Evolutionary conservation across 2,888 invertebrate genomes (phyloP).

Genomic region (Formica aserva): DNA sequence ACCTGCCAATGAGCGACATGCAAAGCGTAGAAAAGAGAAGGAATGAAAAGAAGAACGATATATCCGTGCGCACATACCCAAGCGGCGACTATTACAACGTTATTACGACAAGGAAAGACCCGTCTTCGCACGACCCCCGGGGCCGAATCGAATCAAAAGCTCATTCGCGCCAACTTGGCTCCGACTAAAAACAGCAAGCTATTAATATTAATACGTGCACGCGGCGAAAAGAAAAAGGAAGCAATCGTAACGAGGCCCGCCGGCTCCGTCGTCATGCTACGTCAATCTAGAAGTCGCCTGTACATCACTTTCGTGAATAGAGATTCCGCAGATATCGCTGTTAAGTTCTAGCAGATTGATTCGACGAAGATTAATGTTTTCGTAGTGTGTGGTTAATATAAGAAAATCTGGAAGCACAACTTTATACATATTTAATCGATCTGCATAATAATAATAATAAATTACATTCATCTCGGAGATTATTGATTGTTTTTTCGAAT

Average conservation of each 20-base stretch:
- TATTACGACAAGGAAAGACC: slow-evolving; percentile 50
- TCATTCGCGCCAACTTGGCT: slow-evolving; percentile 55
- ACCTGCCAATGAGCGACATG: slow-evolving; percentile 49
- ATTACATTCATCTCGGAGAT: not conserved
- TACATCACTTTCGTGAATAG: slow-evolving; percentile 43
- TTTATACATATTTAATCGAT: not conserved
- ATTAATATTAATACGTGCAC: slow-evolving; percentile 66
- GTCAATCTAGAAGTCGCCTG: slow-evolving; percentile 31
- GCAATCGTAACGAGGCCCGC: slow-evolving; percentile 56
- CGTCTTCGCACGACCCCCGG: slow-evolving; percentile 48
- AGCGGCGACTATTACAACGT: slow-evolving; percentile 58
- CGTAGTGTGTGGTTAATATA: no score
- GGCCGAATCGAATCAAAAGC: slow-evolving; percentile 68
- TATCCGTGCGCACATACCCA: slow-evolving; percentile 5
- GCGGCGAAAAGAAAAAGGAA: slow-evolving; percentile 40
- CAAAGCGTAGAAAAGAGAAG: slow-evolving; percentile 31
- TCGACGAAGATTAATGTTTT: slow-evolving; percentile 4
- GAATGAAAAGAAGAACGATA: slow-evolving; percentile 26
- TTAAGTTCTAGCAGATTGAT: slow-evolving; percentile 38
- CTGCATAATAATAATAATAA: not conserved
- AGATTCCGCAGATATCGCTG: slow-evolving; percentile 54
- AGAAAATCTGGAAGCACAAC: not conserved
- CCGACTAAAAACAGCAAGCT: slow-evolving; percentile 64
- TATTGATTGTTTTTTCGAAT: not conserved
- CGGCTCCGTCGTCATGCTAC: slow-evolving; percentile 45